A percentile compares a stretch with the other conserved stretches of the same genome.
phyloP scores from a whole-genome alignment of 2,888 invertebrate genomes.

The Drosophila prolongata region DNA sequence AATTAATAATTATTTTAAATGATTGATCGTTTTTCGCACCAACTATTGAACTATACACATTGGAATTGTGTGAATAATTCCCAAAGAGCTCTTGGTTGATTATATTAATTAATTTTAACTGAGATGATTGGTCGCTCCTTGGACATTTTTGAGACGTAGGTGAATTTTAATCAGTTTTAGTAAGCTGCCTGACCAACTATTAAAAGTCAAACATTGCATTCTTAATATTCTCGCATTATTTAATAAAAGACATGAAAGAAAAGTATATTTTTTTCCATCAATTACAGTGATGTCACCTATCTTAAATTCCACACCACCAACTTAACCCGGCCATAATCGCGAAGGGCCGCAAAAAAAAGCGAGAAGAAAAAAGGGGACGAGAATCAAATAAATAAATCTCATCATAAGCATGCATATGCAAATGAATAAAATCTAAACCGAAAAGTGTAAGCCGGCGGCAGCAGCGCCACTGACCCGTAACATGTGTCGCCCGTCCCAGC shows the following conservation, averaged over 20 bases:
- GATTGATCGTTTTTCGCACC: constrained; percentile 4
- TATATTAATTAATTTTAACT: constrained; percentile 16
- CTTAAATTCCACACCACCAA: constrained; percentile 11
- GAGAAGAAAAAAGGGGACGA: constrained; percentile 1
- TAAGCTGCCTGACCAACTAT: too few relatives aligned
- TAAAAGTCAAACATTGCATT: too few relatives aligned
- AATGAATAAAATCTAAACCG: constrained; percentile 47
- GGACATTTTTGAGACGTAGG: too few relatives aligned
- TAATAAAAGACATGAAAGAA: too few relatives aligned
- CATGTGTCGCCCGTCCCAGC: constrained; percentile 65
- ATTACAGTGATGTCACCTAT: constrained; percentile 6
- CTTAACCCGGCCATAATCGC: constrained; percentile 16
- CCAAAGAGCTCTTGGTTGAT: constrained; percentile 7
- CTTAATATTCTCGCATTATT: too few relatives aligned
- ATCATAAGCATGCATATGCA: constrained; percentile 45
- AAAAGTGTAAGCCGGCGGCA: constrained; percentile 45
- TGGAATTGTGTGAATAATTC: constrained; percentile 3
- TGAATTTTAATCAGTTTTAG: too few relatives aligned
- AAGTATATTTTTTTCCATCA: neutral
- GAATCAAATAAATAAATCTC: constrained; percentile 38
- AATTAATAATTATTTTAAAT: constrained; percentile 1
- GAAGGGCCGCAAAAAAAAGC: neutral
- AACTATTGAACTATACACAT: neutral
- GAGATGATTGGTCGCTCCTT: constrained; percentile 1
- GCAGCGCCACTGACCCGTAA: constrained; percentile 67